These are phyloP conservation scores for Netelia fuscicornis DNA, from an alignment of 2,888 invertebrate genomes.

Conservation along the genomic window DNA sequence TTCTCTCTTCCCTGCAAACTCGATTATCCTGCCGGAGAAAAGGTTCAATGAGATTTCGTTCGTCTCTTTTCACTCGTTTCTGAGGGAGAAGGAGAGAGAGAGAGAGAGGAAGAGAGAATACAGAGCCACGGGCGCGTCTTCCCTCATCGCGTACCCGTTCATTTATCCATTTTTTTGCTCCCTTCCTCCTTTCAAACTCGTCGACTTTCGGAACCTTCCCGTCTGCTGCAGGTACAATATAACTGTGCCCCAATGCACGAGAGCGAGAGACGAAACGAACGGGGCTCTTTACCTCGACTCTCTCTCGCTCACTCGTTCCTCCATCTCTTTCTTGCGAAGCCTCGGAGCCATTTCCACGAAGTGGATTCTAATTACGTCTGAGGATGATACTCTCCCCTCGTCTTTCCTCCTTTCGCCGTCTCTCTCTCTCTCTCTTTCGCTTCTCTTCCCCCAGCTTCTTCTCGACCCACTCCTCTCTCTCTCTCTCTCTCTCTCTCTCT, in stretches of 20 bases:
- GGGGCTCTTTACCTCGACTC: constrained; percentile 11
- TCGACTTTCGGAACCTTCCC: constrained; percentile 53
- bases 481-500: constrained; percentile 28
- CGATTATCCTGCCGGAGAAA: constrained; percentile 45
- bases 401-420: constrained; percentile 33
- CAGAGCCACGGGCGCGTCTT: constrained; percentile 37
- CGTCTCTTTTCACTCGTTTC: constrained; percentile 42
- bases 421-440: constrained; percentile 26
- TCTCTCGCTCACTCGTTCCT: constrained; percentile 7
- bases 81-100: neutral
- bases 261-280: constrained; percentile 52
- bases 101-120: neutral
- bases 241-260: constrained; percentile 43
- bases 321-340: constrained; percentile 63
- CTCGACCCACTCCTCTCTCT: constrained; percentile 18
- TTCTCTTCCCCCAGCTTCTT: constrained; percentile 39
- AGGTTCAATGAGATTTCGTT: constrained; percentile 59
- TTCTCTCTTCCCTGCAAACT: constrained; percentile 7
- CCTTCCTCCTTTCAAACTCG: constrained; percentile 9
- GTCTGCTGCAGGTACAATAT: constrained; percentile 53
- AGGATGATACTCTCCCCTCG: constrained; percentile 67
- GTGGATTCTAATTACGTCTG: constrained; percentile 79
- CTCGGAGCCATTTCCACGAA: constrained; percentile 76
- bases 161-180: constrained; percentile 21
- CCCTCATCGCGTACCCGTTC: constrained; percentile 10